Percentiles rank a stretch among this genome's conserved stretches.
These are phyloP conservation scores for Linyphia triangularis DNA, from an alignment of 2,888 invertebrate genomes.

Conservation along the genomic window DNA sequence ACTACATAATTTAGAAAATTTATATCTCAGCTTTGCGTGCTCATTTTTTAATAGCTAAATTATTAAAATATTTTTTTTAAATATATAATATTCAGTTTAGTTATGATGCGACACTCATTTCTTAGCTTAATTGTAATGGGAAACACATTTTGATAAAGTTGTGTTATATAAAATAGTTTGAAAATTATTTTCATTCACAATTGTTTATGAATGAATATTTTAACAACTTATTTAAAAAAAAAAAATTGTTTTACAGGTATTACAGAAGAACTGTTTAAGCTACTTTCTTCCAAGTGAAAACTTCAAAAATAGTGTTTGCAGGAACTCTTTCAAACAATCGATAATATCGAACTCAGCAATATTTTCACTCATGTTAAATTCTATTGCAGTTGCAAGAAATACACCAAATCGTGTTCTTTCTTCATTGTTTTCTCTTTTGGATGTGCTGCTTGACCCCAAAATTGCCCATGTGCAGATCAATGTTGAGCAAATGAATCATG, in stretches of 20 bases:
- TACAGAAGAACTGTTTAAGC: slow-evolving; percentile 52
- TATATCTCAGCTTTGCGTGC: too few species aligned
- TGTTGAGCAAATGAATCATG: slow-evolving; percentile 42
- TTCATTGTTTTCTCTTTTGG: slow-evolving; percentile 38
- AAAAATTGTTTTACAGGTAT: slow-evolving; percentile 53
- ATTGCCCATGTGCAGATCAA: slow-evolving; percentile 43
- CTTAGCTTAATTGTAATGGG: too few species aligned
- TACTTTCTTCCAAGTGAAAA: neutral
- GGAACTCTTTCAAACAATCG: neutral
- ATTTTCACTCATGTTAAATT: slow-evolving; percentile 59
- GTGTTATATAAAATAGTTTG: neutral
- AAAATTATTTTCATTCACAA: too few species aligned
- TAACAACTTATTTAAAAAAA: neutral
- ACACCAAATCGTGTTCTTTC: neutral
- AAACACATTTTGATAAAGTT: neutral
- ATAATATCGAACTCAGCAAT: slow-evolving; percentile 57
- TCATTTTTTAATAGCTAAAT: too few species aligned
- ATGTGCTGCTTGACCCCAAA: slow-evolving; percentile 45
- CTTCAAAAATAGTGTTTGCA: neutral
- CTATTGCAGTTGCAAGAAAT: slow-evolving; percentile 39
- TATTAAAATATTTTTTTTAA: too few species aligned
- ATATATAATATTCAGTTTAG: too few species aligned
- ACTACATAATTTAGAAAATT: too few species aligned
- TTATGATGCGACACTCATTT: too few species aligned
- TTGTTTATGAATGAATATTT: neutral